Evolutionary conservation across 2,113 vertebrate genomes (phyloP).

Genomic region (Neopipo cinnamomea): DNA sequence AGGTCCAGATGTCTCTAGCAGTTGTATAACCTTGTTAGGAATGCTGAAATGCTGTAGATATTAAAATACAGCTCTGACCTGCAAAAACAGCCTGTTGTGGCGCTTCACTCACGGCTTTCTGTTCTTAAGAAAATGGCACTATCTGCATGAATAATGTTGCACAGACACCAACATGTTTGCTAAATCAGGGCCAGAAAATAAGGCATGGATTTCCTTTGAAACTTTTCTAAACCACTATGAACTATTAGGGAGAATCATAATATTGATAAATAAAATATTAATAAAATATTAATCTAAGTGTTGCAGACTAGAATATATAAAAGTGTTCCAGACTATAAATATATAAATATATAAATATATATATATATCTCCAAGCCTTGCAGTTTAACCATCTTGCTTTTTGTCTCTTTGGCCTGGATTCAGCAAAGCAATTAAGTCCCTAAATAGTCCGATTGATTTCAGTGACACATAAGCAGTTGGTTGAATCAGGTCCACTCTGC

Average conservation of each 20-base stretch:
- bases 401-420: not conserved
- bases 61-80: not conserved
- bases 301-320: not conserved
- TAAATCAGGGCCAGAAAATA: not conserved
- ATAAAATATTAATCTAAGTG: not conserved
- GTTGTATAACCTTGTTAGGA: constrained; percentile 14
- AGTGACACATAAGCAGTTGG: not conserved
- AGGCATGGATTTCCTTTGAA: not conserved
- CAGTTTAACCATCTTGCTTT: not conserved
- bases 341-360: no score
- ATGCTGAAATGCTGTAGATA: not conserved
- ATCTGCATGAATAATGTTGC: not conserved
- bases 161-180: not conserved
- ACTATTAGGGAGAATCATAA: not conserved
- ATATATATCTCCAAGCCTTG: not conserved
- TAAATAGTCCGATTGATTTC: constrained; percentile 1
- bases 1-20: constrained; percentile 29
- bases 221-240: not conserved
- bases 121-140: not conserved
- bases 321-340: no score
- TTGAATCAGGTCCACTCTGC: not conserved
- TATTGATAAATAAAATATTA: not conserved
- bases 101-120: not conserved
- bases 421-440: constrained; percentile 32
- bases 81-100: not conserved